Evolutionary conservation across 2,797 vertebrate genomes (phyloP), one percentile per base, ranked within the genome.

Genomic region (Spondyliosoma cantharus): DNA sequence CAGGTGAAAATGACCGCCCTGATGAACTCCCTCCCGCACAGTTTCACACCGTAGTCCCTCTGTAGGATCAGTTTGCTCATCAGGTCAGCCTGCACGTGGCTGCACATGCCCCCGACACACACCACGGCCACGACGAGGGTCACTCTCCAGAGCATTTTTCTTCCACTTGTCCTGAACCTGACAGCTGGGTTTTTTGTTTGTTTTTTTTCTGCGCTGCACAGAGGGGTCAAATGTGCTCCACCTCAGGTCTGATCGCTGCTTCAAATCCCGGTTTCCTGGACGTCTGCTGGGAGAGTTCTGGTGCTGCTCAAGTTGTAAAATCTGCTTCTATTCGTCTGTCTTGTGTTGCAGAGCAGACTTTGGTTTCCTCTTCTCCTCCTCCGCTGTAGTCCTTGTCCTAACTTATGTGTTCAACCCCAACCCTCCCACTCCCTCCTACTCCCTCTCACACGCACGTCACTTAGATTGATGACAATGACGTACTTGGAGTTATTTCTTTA

Each of bases 11-110:
- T 96, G 70, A 97, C 95, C 0, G 96, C 96, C 84, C 97, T 91
- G 93, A 97, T 96, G 88, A 97, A 97, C 92, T 97, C 96, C 57
- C 96, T 91, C 0, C 97, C 96, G 78, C 97, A 97, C 76, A 98
- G 92, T 70, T 96, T 96, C 76, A 96, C 94, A 2, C 95, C 95
- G 74, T 94, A 95, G 25, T 95, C 94, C 83, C 93, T 89, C 22
- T 89, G 89, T 3, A 93, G 25, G 6, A 89, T 86, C 20, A 91
- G 85, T 7, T 74, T 78, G 86, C 87, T 81, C 85, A 87, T 84
- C 48, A 87, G 57, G 6, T 92, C 90, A 20, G 87, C 90, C 71
- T 52, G 61, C 75, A 74, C 87, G 16, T 89, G 67, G 82, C 49
- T 69, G 78, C 90, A 92, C 56, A 91, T 60, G 67, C 75, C 79